A percentile compares a stretch with the other conserved stretches of the same genome.
phyloP scores from a whole-genome alignment of 2,888 invertebrate species.

The Petrophora chlorosata region DNA sequence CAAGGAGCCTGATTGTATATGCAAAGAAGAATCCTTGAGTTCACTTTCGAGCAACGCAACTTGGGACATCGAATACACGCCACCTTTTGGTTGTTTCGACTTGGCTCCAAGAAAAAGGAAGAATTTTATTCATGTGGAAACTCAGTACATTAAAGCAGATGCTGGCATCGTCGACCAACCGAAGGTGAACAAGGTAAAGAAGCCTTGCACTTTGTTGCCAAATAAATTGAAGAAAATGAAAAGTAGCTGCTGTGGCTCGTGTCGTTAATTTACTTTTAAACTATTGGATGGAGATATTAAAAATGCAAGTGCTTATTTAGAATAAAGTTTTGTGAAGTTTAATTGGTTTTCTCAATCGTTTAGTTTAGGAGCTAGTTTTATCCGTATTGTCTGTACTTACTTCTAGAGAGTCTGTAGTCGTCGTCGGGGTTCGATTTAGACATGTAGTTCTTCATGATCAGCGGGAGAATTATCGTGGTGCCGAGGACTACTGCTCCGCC shows the following conservation, averaged over 20 bases:
- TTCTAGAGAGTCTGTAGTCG: constrained; percentile 53
- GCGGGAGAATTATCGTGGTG: constrained; percentile 81
- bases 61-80: constrained; percentile 88
- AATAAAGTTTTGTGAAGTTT: constrained; percentile 1
- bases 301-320: background rate
- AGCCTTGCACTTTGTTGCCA: constrained; percentile 48
- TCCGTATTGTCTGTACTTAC: constrained; percentile 63
- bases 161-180: constrained; percentile 64
- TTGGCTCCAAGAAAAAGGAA: constrained; percentile 78
- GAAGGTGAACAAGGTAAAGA: constrained; percentile 42
- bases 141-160: constrained; percentile 85
- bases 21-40: constrained; percentile 68
- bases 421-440: constrained; percentile 37
- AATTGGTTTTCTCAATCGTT: background rate
- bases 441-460: constrained; percentile 58
- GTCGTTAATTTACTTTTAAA: constrained; percentile 36
- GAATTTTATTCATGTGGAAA: constrained; percentile 82
- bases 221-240: constrained; percentile 45
- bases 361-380: no score
- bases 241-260: constrained; percentile 48
- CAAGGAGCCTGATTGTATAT: constrained; percentile 72
- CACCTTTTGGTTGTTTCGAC: constrained; percentile 87
- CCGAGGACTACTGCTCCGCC: constrained; percentile 83
- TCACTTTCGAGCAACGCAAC: constrained; percentile 84
- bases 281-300: constrained; percentile 2